Percentiles rank a stretch among this genome's conserved stretches.
Conservation (phyloP, 2,797 vertebrate species). For the Anableps anableps region DNA sequence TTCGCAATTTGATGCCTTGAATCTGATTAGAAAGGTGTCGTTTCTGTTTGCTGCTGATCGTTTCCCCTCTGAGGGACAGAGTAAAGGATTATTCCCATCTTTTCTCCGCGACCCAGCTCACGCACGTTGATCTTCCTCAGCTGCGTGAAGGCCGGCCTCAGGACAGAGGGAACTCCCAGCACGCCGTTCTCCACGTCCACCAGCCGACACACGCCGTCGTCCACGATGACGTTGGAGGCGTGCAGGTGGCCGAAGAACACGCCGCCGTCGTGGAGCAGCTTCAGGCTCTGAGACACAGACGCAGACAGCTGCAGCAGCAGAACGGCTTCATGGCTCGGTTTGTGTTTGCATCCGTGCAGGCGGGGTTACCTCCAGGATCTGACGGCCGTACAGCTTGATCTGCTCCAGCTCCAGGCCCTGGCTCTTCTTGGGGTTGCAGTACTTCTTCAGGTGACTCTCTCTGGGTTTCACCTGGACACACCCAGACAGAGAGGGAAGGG, state of each 20-base stretch:
- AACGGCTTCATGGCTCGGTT: no score
- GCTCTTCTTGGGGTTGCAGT: constrained; percentile 94
- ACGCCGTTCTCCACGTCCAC: constrained; percentile 93
- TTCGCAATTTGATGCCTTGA: no score
- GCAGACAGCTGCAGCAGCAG: background rate
- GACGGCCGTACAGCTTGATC: constrained; percentile 91
- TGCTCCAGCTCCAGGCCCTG: constrained; percentile 92
- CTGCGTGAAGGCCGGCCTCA: constrained; percentile 88
- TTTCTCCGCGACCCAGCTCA: background rate
- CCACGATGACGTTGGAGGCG: constrained; percentile 89
- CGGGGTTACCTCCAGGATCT: constrained; percentile 88
- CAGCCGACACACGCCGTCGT: constrained; percentile 90
- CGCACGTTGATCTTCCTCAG: constrained; percentile 96
- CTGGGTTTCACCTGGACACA: constrained; percentile 89
- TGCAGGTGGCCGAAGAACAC: constrained; percentile 95
- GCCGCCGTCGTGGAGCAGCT: constrained; percentile 92
- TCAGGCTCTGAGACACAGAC: constrained; percentile 83
- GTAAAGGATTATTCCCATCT: background rate
- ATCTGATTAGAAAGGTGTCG: no score
- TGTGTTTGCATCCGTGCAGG: background rate
- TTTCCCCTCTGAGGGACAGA: background rate
- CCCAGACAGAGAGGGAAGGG: background rate
- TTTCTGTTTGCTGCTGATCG: no score
- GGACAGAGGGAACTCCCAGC: constrained; percentile 90
- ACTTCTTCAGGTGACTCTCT: constrained; percentile 94